Evolutionary conservation across 2,888 invertebrate species (phyloP).

Genomic region (Chloroclysta siterata): DNA sequence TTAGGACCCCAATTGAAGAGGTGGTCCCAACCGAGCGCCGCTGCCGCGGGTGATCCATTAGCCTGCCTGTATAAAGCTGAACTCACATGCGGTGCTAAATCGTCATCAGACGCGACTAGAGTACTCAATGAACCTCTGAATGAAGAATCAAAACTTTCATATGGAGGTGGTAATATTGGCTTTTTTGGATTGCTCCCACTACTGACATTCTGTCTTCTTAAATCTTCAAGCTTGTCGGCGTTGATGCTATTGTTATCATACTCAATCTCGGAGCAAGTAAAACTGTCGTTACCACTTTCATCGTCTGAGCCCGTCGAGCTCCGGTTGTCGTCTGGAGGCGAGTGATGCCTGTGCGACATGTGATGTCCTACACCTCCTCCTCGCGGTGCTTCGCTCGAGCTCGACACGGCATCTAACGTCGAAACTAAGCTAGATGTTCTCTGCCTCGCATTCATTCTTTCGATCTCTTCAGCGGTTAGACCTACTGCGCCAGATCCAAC

Average conservation of each 20-base stretch:
- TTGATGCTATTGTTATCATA: constrained; percentile 95
- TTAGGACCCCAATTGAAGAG: constrained; percentile 98
- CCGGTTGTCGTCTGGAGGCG: constrained; percentile 89
- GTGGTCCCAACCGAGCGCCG: constrained; percentile 96
- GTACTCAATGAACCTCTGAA: constrained; percentile 97
- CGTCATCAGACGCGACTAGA: constrained; percentile 96
- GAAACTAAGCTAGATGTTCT: constrained; percentile 96
- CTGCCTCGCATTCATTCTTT: constrained; percentile 94
- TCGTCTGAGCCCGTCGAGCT: constrained; percentile 93
- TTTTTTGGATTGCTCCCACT: constrained; percentile 84
- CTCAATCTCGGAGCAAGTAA: constrained; percentile 99
- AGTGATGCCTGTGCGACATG: constrained; percentile 89
- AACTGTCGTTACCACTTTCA: constrained; percentile 98
- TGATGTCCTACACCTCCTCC: constrained; percentile 88
- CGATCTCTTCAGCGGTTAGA: constrained; percentile 96
- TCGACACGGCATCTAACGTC: constrained; percentile 96
- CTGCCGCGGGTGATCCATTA: constrained; percentile 91
- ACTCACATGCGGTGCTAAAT: constrained; percentile 92
- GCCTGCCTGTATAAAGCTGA: constrained; percentile 91
- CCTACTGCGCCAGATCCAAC: constrained; percentile 91
- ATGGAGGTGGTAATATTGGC: constrained; percentile 90
- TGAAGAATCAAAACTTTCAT: constrained; percentile 97
- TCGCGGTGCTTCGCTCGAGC: constrained; percentile 92
- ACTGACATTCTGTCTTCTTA: constrained; percentile 84
- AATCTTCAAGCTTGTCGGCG: constrained; percentile 90